phyloP scores from a whole-genome alignment of 2,797 vertebrate genomes.

The Schizopygopsis pylzovi region DNA sequence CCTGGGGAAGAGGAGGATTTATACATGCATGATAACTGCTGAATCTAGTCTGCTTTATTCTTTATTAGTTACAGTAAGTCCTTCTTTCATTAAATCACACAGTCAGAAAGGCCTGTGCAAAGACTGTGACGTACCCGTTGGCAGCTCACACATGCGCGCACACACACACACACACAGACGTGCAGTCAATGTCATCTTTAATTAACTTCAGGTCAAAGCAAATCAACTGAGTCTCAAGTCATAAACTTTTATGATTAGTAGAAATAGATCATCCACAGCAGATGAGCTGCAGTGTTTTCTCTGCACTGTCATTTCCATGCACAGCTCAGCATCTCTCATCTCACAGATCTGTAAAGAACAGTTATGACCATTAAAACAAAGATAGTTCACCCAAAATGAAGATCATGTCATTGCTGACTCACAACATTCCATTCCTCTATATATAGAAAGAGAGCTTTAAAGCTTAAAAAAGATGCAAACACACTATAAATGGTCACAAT shows the following conservation, averaged over 20 bases:
- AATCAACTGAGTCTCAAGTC: slow-evolving; percentile 77
- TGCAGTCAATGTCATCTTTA: slow-evolving; percentile 64
- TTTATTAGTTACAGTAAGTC: slow-evolving; percentile 55
- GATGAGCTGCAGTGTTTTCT: slow-evolving; percentile 52
- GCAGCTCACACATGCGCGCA: neutral
- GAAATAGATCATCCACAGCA: slow-evolving; percentile 71
- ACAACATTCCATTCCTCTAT: neutral
- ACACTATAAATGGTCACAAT: neutral
- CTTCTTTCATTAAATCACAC: slow-evolving; percentile 57
- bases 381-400: neutral
- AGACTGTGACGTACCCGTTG: slow-evolving; percentile 48
- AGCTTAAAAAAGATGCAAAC: neutral
- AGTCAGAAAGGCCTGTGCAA: slow-evolving; percentile 58
- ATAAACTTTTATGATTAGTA: slow-evolving; percentile 78
- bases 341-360: slow-evolving; percentile 59
- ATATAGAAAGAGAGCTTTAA: neutral
- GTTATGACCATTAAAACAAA: neutral
- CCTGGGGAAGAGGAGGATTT: slow-evolving; percentile 44
- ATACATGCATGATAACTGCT: slow-evolving; percentile 54
- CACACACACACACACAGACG: neutral
- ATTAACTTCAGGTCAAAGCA: slow-evolving; percentile 77
- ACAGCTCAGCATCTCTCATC: slow-evolving; percentile 67
- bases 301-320: slow-evolving; percentile 71
- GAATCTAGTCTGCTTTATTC: slow-evolving; percentile 53
- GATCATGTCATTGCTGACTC: neutral